Percentiles rank a stretch among this genome's conserved stretches.
Conservation (phyloP, 2,888 invertebrate genomes). For the Agrotis segetum region DNA sequence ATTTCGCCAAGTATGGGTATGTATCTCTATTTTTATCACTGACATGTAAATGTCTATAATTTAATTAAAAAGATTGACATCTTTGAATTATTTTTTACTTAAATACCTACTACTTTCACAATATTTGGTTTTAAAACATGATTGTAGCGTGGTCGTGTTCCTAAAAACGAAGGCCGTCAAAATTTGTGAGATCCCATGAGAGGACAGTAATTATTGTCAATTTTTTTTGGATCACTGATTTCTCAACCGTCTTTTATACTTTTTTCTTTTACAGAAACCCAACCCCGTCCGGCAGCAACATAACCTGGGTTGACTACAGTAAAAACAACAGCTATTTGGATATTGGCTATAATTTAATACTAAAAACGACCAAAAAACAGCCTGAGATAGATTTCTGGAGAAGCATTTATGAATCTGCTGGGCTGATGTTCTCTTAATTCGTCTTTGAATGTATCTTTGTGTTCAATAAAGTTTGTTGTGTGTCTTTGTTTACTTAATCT, state of each 20-base stretch:
- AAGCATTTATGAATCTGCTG: constrained; percentile 59
- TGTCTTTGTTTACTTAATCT: background rate
- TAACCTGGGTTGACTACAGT: constrained; percentile 69
- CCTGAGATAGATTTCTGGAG: constrained; percentile 72
- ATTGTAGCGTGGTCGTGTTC: no score
- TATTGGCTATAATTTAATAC: constrained; percentile 18
- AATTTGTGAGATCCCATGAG: no score
- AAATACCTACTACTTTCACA: no score
- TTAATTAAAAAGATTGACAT: no score
- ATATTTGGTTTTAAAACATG: no score
- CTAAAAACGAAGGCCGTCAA: no score
- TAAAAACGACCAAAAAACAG: background rate
- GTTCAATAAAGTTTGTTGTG: background rate
- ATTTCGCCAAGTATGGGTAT: constrained; percentile 79
- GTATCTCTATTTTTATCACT: background rate
- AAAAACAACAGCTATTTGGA: constrained; percentile 58
- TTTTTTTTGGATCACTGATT: no score
- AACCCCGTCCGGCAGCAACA: constrained; percentile 66
- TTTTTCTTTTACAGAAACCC: constrained; percentile 69
- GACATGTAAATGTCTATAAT: background rate
- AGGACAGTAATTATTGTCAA: background rate
- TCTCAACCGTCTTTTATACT: no score
- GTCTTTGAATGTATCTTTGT: background rate
- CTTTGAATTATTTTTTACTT: no score
- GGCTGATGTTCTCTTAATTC: constrained; percentile 7